Evolutionary conservation across 2,113 vertebrate species (phyloP).

Genomic region (Loxodonta africana): DNA sequence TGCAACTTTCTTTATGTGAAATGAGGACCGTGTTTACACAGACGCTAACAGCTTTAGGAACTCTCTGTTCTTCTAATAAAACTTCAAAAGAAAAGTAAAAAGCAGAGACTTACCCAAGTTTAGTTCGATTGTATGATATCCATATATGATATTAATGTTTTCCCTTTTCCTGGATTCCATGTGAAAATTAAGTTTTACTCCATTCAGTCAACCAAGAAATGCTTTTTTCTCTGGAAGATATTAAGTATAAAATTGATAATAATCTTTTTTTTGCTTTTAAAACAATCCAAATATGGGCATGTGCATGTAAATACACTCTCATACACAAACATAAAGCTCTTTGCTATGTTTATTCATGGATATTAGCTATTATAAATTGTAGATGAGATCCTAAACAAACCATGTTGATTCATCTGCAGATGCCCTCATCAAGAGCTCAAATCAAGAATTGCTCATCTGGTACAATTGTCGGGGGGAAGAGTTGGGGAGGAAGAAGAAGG

Average conservation of each 20-base stretch:
- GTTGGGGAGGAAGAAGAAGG: background rate
- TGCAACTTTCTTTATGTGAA: background rate
- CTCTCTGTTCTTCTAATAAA: slow-evolving; percentile 43
- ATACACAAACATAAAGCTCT: background rate
- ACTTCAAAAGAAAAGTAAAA: slow-evolving; percentile 30
- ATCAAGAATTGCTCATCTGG: background rate
- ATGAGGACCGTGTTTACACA: slow-evolving; percentile 14
- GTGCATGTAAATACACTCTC: background rate
- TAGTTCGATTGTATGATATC: background rate
- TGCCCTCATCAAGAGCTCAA: background rate
- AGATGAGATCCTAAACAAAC: slow-evolving; percentile 44
- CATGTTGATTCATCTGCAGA: background rate
- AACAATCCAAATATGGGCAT: background rate
- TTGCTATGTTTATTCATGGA: slow-evolving; percentile 25
- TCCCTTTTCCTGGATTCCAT: background rate
- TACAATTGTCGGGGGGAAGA: too few species aligned
- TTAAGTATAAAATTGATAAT: background rate
- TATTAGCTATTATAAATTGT: background rate
- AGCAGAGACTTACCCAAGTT: background rate
- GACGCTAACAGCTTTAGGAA: background rate
- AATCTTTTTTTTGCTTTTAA: slow-evolving; percentile 33
- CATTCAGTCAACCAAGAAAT: background rate
- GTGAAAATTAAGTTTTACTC: slow-evolving; percentile 46
- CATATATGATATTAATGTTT: background rate
- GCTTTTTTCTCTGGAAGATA: background rate